A percentile compares a stretch with the other conserved stretches of the same genome.
These are phyloP conservation scores for Sylvia borin DNA, from an alignment of 2,797 vertebrate species.

Conservation along the genomic window DNA sequence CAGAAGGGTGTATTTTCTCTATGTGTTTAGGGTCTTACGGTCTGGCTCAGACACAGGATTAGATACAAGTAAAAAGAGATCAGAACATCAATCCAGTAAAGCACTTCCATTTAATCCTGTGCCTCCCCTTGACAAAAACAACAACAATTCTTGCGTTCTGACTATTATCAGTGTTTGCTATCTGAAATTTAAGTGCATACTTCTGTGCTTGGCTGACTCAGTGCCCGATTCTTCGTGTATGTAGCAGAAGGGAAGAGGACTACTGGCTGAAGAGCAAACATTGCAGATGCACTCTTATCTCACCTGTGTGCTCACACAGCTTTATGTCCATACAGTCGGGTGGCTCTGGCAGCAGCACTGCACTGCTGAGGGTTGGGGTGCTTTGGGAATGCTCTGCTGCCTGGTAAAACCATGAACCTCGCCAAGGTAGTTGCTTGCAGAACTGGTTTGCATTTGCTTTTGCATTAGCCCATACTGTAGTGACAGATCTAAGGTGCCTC, in stretches of 20 bases:
- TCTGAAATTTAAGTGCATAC: background rate
- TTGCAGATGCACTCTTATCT: background rate
- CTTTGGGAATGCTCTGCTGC: background rate
- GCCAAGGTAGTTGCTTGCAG: background rate
- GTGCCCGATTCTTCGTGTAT: background rate
- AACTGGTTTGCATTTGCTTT: background rate
- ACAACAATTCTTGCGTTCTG: background rate
- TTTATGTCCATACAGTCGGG: accelerated
- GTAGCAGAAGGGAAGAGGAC: background rate
- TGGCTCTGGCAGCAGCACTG: background rate
- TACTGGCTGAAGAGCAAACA: background rate
- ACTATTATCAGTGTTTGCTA: background rate
- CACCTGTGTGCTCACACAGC: background rate
- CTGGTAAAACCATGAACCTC: background rate
- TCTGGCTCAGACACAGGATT: background rate
- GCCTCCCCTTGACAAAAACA: background rate
- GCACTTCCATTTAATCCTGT: background rate
- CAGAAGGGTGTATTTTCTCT: background rate
- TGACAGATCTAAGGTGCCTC: accelerated
- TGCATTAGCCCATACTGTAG: accelerated
- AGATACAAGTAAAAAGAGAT: background rate
- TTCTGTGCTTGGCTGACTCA: background rate
- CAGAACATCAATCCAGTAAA: background rate
- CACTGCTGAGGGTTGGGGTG: background rate
- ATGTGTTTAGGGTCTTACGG: background rate